Conservation (phyloP, 2,888 invertebrate genomes). For the Drosophila prostipennis region DNA sequence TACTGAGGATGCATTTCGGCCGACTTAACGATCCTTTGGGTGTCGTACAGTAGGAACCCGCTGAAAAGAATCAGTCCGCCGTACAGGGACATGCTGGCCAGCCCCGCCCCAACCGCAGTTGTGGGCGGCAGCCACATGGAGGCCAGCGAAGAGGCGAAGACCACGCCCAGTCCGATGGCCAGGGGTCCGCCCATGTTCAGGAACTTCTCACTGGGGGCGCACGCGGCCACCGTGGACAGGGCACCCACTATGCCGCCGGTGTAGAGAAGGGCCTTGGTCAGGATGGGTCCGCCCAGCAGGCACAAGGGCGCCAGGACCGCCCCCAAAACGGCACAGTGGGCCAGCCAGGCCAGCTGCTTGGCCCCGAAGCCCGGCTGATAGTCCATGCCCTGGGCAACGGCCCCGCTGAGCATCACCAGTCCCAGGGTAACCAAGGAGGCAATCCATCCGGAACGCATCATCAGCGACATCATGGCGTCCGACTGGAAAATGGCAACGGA, state of each 20-base stretch:
- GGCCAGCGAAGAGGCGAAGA: conserved; percentile 96
- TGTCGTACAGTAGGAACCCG: conserved; percentile 96
- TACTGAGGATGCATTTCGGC: conserved; percentile 92
- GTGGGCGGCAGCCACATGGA: conserved; percentile 96
- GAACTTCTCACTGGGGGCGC: conserved; percentile 98
- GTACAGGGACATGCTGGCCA: conserved; percentile 96
- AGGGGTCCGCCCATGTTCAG: conserved; percentile 97
- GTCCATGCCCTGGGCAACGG: conserved; percentile 91
- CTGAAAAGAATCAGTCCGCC: conserved; percentile 97
- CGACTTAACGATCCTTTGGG: conserved; percentile 94
- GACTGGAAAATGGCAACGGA: conserved; percentile 93
- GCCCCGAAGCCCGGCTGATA: conserved; percentile 92
- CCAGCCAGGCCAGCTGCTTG: conserved; percentile 94
- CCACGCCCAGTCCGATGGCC: conserved; percentile 97
- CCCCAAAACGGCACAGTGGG: conserved; percentile 94
- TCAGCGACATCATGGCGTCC: conserved; percentile 91
- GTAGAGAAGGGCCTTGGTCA: conserved; percentile 95
- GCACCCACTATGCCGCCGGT: conserved; percentile 98
- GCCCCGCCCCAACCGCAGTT: conserved; percentile 93
- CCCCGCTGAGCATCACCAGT: conserved; percentile 95
- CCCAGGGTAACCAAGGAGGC: conserved; percentile 92
- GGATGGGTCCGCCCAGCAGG: conserved; percentile 94
- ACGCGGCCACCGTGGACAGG: conserved; percentile 95
- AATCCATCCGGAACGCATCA: conserved; percentile 92
- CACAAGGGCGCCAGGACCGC: conserved; percentile 96